These are phyloP conservation scores for Hyperoplus lanceolatus DNA, from an alignment of 2,797 vertebrate genomes.

Conservation along the genomic window DNA sequence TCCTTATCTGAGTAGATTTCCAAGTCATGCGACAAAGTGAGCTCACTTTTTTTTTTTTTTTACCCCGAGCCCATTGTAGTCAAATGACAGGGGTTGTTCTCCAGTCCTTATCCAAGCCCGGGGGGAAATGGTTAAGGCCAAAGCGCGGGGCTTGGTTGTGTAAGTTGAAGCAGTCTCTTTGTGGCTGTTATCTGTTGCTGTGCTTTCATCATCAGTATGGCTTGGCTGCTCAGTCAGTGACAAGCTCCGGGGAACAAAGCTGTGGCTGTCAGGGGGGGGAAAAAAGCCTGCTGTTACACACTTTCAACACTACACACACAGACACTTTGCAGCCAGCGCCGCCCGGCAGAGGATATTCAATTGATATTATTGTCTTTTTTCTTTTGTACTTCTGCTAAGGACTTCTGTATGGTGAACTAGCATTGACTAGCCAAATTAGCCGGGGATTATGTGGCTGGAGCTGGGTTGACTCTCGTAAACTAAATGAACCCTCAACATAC, in stretches of 20 bases:
- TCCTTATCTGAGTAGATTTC: conserved; percentile 58
- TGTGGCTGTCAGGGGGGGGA: conserved; percentile 53
- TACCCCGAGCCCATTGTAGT: conserved; percentile 38
- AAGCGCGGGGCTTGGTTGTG: conserved; percentile 30
- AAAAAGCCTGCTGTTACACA: conserved; percentile 60
- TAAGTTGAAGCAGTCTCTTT: conserved; percentile 59
- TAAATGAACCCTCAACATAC: background rate
- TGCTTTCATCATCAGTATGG: conserved; percentile 63
- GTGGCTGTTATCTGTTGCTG: conserved; percentile 65
- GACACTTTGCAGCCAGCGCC: background rate
- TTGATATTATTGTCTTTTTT: conserved; percentile 48
- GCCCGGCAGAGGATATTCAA: conserved; percentile 51
- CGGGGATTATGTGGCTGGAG: background rate
- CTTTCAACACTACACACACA: conserved; percentile 37
- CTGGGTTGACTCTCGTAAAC: background rate
- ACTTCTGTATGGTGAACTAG: background rate
- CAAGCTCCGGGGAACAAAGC: conserved; percentile 70
- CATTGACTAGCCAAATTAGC: conserved; percentile 1
- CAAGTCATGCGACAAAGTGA: conserved; percentile 37
- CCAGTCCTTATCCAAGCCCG: conserved; percentile 39
- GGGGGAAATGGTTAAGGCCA: conserved; percentile 61
- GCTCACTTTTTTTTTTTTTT: conserved; percentile 20
- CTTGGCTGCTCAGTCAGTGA: conserved; percentile 60
- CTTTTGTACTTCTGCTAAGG: conserved; percentile 11
- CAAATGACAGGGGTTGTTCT: conserved; percentile 38